A percentile compares a stretch with the other conserved stretches of the same genome.
Evolutionary conservation across 1,140 invertebrate genomes (phyloP).

Genomic region (Leucophenga varia): DNA sequence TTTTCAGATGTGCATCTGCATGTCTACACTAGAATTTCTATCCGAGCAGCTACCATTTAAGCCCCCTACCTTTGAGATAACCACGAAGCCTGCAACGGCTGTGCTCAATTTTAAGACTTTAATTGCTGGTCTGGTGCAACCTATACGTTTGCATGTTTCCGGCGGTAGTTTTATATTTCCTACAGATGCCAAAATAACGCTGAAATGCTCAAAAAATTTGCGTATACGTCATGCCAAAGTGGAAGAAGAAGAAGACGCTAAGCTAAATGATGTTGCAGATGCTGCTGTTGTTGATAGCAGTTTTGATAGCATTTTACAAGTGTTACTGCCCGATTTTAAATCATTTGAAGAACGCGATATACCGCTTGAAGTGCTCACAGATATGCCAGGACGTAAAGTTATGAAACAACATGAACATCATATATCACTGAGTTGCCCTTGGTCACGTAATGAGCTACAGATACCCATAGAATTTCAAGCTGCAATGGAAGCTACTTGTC

Average conservation of each 20-base stretch:
- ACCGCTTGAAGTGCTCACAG: conserved; percentile 69
- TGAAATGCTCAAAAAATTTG: conserved; percentile 63
- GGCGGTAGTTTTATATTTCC: conserved; percentile 67
- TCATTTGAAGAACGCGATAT: conserved; percentile 70
- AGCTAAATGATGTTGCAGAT: background rate
- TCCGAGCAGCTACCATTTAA: conserved; percentile 58
- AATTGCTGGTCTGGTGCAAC: conserved; percentile 70
- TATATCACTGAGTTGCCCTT: conserved; percentile 71
- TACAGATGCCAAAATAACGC: conserved; percentile 59
- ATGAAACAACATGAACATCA: conserved; percentile 52
- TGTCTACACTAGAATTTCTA: conserved; percentile 65
- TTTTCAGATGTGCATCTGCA: conserved; percentile 35
- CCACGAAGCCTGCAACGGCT: conserved; percentile 57
- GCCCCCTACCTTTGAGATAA: conserved; percentile 57
- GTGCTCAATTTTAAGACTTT: conserved; percentile 61
- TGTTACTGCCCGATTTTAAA: conserved; percentile 65
- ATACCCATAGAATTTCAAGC: conserved; percentile 77
- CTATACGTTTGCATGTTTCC: conserved; percentile 67
- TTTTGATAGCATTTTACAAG: conserved; percentile 63
- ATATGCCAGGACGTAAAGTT: conserved; percentile 69
- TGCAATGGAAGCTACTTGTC: conserved; percentile 76
- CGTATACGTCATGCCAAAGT: conserved; percentile 50
- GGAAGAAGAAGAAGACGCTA: background rate
- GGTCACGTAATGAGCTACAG: conserved; percentile 68
- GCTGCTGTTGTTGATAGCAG: conserved; percentile 25